Evolutionary conservation across 2,888 invertebrate species (phyloP).

Genomic region (Drosophila putrida): DNA sequence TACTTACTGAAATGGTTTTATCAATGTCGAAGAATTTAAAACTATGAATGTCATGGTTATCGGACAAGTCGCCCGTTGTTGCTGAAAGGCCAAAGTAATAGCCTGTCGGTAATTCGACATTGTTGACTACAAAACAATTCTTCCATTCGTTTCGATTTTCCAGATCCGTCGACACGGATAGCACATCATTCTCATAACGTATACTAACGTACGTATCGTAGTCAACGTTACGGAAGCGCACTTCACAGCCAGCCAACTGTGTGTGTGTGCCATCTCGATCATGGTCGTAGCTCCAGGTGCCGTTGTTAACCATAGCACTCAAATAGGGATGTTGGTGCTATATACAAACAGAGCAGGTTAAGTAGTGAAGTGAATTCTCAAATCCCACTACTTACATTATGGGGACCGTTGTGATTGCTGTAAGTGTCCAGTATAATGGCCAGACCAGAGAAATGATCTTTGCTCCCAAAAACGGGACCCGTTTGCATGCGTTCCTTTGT

Average conservation of each 20-base stretch:
- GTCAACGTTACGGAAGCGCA: conserved; percentile 95
- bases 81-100: conserved; percentile 98
- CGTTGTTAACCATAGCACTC: conserved; percentile 99
- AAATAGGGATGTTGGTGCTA: conserved; percentile 99
- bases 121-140: conserved; percentile 95
- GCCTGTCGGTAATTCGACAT: conserved; percentile 96
- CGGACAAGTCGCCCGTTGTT: conserved; percentile 98
- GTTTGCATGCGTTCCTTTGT: conserved; percentile 91
- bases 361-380: neutral
- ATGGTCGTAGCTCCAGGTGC: conserved; percentile 97
- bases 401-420: conserved; percentile 99
- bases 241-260: conserved; percentile 98
- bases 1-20: conserved; percentile 87
- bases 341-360: neutral
- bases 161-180: conserved; percentile 96
- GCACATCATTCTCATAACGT: conserved; percentile 94
- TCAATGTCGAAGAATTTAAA: conserved; percentile 97
- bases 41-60: conserved; percentile 97
- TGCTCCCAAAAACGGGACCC: conserved; percentile 98
- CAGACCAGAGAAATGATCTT: conserved; percentile 95
- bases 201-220: conserved; percentile 96
- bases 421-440: conserved; percentile 98
- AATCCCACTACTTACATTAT: conserved; percentile 91
- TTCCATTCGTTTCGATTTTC: conserved; percentile 97
- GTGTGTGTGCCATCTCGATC: conserved; percentile 99